Percentiles rank a stretch among this genome's conserved stretches.
These are phyloP conservation scores for Hedychridium roseum DNA, from an alignment of 2,888 invertebrate species.

Conservation along the genomic window DNA sequence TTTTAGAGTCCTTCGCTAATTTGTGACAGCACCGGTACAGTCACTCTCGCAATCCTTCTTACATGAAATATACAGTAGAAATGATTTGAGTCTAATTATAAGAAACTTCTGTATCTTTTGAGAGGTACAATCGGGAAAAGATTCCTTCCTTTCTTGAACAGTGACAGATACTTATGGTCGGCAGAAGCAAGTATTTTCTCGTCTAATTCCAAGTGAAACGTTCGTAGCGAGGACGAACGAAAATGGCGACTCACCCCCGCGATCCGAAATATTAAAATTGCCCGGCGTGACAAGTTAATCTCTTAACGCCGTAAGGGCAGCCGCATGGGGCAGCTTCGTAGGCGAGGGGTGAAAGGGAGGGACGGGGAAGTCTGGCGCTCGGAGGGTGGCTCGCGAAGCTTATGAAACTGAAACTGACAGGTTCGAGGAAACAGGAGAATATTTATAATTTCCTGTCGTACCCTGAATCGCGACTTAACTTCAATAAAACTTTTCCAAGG, in stretches of 20 bases:
- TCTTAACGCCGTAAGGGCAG: conserved; percentile 46
- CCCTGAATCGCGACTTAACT: neutral
- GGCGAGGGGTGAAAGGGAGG: conserved; percentile 30
- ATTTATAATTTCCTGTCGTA: neutral
- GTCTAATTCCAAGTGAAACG: conserved; percentile 40
- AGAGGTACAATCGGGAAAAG: too few species aligned
- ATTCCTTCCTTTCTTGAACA: too few species aligned
- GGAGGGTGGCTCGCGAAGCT: conserved; percentile 20
- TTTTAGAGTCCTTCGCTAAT: too few species aligned
- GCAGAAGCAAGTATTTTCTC: conserved; percentile 27
- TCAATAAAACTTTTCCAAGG: neutral
- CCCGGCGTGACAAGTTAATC: conserved; percentile 52
- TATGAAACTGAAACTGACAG: too few species aligned
- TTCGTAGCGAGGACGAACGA: too few species aligned
- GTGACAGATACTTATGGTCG: conserved; percentile 39
- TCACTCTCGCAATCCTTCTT: too few species aligned
- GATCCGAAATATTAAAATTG: conserved; percentile 49
- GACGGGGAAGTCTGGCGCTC: conserved; percentile 1
- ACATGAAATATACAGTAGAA: too few species aligned
- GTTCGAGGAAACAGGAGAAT: too few species aligned
- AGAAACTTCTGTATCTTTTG: too few species aligned
- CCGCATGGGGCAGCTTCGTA: conserved; percentile 23
- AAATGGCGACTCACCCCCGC: conserved; percentile 36
- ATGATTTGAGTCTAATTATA: too few species aligned
- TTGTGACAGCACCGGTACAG: too few species aligned